Percentiles rank a stretch among this genome's conserved stretches.
phyloP scores from a whole-genome alignment of 2,113 vertebrate species.

The Pteropus alecto region DNA sequence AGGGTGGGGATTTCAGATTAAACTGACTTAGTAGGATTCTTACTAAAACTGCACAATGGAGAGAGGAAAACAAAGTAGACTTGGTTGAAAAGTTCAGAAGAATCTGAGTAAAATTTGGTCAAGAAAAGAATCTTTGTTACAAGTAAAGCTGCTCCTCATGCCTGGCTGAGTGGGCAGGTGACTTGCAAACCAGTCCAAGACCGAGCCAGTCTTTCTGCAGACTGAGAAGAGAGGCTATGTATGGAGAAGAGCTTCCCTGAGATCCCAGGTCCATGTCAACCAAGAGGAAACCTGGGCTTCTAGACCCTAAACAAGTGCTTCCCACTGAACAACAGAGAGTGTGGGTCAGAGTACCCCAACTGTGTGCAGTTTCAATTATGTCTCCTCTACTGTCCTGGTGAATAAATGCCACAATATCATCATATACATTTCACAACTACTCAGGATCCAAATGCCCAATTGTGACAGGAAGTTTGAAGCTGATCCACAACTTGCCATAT shows the following conservation, averaged over 20 bases:
- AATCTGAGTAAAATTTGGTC: background rate
- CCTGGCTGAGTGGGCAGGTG: background rate
- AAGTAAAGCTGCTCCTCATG: background rate
- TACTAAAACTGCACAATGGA: background rate
- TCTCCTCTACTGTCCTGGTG: background rate
- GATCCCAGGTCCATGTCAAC: too few species aligned
- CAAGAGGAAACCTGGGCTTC: background rate
- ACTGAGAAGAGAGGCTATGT: background rate
- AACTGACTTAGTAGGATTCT: too few species aligned
- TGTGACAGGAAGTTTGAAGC: background rate
- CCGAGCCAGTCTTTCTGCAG: too few species aligned
- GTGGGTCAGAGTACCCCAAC: background rate
- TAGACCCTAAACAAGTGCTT: background rate
- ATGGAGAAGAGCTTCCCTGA: background rate
- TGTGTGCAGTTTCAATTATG: background rate
- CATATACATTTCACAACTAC: background rate
- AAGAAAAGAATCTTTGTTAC: background rate
- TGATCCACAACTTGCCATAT: fast-evolving
- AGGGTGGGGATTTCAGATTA: background rate
- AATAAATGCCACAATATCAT: background rate
- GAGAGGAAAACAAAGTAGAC: background rate
- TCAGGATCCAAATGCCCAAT: background rate
- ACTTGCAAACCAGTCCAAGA: background rate
- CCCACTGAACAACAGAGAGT: background rate
- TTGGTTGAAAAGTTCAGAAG: background rate